Evolutionary conservation across 2,888 invertebrate genomes (phyloP), one percentile per base, ranked within the genome.

Genomic region (Sicus ferrugineus): DNA sequence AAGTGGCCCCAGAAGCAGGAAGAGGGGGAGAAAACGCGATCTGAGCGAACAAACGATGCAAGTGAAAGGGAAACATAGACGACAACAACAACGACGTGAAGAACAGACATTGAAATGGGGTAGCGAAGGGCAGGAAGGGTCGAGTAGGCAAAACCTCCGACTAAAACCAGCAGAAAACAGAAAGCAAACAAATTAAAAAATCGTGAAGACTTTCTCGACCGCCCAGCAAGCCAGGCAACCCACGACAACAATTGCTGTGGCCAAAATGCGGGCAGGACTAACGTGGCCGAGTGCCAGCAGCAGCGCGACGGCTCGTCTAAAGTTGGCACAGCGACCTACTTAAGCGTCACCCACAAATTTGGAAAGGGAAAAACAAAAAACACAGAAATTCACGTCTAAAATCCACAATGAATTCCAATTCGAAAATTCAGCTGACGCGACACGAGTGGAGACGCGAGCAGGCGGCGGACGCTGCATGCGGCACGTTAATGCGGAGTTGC

Each of bases 261-360:
- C 46, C n/a, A 14, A 42, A 63, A 26, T 30, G 50, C 50, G 30
- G 50, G 30, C 63, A 63, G 50, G 63, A 61, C 42, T 50, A 28
- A 26, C 23, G 26, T 62, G 62, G 62, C 19, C 23, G 28, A 61
- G 38, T 14, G 21, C 28, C 34, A 48, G n/a, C 48, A 54, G 30
- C 63, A 30, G 28, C 21, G 21, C 48, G 28, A 23, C 58, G 21
- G 28, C 46, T 7, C 46, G 48, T 31, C 16, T n/a, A 59, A 5
- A n/a, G 26, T 21, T 64, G 64, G 48, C 50, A 38, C 34, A 34
- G 38, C 50, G 64, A 64, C 64, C 64, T 31, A 64, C 64, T 64
- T 64, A n/a, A 23, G 30, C 11, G 31, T 48, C 64, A 50, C 50
- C 31, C 62, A 62, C 46, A 48, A 50, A 64, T 31, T 21, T 42